Evolutionary conservation across 2,888 invertebrate genomes (phyloP), one percentile per base, ranked within the genome.

Genomic region (Meteorus cinctellus): DNA sequence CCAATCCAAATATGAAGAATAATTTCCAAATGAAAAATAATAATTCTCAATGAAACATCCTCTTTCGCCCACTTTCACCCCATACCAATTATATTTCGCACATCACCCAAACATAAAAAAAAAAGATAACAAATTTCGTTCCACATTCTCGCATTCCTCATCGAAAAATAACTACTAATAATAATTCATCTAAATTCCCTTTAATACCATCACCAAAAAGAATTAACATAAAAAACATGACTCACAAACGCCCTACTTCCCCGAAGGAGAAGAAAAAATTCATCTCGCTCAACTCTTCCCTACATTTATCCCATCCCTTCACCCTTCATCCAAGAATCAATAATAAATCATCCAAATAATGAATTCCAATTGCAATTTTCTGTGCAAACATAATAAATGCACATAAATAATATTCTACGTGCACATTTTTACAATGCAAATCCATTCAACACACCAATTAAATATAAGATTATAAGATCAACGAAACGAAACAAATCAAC

Each of bases 331-430:
- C 41, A 41, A 55, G n/a, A 6, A 19, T 3, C 6, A 55, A 55
- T 19, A 55, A 55, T 55, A 8, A 14, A 24, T 55, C 41, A 55
- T 55, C 14, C n/a, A 55, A 55, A 55, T 55, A 55, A n/a, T 5
- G 10, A 55, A 55, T 55, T 51, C n/a, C 14, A 55, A 55, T 55
- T 55, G 55, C 19, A 55, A n/a, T 55, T 55, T 10, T 55, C 55
- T 19, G 19, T 55, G 14, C 2, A 16, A 5, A 55, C 19, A 55
- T n/a, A 55, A 24, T 55, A 24, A 5, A n/a, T 24, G n/a, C n/a
- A 55, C 24, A 12, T 41, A 12, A 41, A 41, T 12, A 41, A 41
- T 55, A 19, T 55, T 3, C 24, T 8, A 55, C 55, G 19, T 55
- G 41, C 6, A 19, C 55, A 55, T 55, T 19, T 55, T 55, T 19